Conservation (phyloP, 2,797 vertebrate genomes). For the Astyanax mexicanus region DNA sequence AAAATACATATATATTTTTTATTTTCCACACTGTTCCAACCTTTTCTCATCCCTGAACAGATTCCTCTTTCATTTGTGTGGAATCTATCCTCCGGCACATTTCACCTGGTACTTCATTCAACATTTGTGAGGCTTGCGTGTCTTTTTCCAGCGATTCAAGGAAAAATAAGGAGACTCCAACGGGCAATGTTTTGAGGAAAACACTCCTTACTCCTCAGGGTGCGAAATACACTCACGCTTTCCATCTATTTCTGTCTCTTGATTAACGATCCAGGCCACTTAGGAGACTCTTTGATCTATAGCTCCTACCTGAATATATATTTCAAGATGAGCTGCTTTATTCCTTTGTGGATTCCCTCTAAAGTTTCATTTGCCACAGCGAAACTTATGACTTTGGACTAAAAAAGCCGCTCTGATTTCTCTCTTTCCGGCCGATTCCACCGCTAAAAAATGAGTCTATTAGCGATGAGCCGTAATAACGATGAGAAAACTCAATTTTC, state of each 20-base stretch:
- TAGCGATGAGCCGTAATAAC: no score
- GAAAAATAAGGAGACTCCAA: background rate
- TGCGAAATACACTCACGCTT: constrained; percentile 36
- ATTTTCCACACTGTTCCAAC: background rate
- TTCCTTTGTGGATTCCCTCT: constrained; percentile 42
- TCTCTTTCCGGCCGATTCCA: background rate
- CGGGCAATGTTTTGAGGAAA: constrained; percentile 20
- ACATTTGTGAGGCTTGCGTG: no score
- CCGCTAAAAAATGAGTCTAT: background rate
- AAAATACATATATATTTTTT: background rate
- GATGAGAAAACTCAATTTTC: background rate
- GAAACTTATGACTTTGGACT: constrained; percentile 32
- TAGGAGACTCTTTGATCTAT: constrained; percentile 53
- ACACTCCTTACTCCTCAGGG: constrained; percentile 39
- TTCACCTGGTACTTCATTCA: background rate
- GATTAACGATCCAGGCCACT: constrained; percentile 54
- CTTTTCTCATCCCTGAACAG: background rate
- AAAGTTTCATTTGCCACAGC: constrained; percentile 33
- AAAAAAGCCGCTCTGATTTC: constrained; percentile 17
- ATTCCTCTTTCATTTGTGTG: background rate
- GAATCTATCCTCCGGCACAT: background rate
- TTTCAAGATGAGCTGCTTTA: constrained; percentile 42
- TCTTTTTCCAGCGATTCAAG: background rate
- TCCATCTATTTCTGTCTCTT: constrained; percentile 53
- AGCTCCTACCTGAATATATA: constrained; percentile 54